phyloP scores from a whole-genome alignment of 2,888 invertebrate genomes.

The Chrysotoxum bicinctum region DNA sequence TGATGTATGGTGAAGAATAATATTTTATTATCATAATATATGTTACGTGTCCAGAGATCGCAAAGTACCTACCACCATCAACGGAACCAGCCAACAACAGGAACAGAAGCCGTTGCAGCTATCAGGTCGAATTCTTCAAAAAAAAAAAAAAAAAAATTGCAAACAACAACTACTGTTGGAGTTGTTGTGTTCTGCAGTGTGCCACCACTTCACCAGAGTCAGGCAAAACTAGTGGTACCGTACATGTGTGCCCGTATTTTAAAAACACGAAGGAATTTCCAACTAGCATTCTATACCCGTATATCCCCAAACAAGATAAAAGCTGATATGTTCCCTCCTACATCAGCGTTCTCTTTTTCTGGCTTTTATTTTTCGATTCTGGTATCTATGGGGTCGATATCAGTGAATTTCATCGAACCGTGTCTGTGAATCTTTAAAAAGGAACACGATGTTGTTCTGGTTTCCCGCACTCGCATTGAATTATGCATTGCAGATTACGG shows the following conservation, averaged over 20 bases:
- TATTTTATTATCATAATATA: constrained; percentile 59
- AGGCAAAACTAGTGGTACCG: constrained; percentile 24
- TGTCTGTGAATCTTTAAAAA: constrained; percentile 63
- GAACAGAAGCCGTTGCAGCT: constrained; percentile 53
- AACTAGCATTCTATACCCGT: constrained; percentile 43
- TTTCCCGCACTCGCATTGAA: constrained; percentile 59
- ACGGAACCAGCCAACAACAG: constrained; percentile 10
- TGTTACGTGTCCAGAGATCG: constrained; percentile 52
- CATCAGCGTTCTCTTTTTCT: constrained; percentile 12
- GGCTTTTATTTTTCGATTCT: constrained; percentile 15
- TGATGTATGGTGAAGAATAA: constrained; percentile 12
- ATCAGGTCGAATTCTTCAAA: constrained; percentile 40
- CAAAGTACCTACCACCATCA: constrained; percentile 44
- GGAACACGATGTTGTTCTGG: constrained; percentile 66
- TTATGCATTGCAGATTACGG: constrained; percentile 56
- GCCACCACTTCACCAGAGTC: constrained; percentile 24
- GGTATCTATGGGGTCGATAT: constrained; percentile 59
- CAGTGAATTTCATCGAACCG: constrained; percentile 62
- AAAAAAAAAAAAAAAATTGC: constrained; percentile 42
- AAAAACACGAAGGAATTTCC: constrained; percentile 48
- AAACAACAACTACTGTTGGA: constrained; percentile 12
- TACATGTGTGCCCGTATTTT: constrained; percentile 58
- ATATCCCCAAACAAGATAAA: constrained; percentile 20
- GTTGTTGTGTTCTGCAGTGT: constrained; percentile 21
- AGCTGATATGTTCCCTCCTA: constrained; percentile 49